Base-by-base conservation (phyloP, 2,113 vertebrate genomes). In the Barnardius zonarius region DNA sequence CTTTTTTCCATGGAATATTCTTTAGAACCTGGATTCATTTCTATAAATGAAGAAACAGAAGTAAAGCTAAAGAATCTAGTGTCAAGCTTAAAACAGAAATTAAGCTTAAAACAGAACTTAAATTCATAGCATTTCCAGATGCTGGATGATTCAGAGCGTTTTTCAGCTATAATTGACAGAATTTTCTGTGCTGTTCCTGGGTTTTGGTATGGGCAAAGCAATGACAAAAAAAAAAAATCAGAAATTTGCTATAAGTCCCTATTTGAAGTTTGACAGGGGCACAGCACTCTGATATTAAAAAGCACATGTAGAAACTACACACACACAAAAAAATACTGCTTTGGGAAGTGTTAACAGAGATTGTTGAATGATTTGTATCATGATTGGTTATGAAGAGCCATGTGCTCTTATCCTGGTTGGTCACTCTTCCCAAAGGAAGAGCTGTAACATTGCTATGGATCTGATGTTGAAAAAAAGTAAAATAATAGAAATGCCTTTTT, bases 401-500 rank as follows among this genome's bases (percentile, higher is more conserved):
- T 52, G 3, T 79, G 39, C 30, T 87, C 13, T 76, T 44, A 62
- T 75, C 12, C 43, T 89, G 39, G 41, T 23, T 72, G 33, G 33
- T 37, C 59, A 55, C 19, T 68, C 33, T 55, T 67, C n/a, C 37
- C 23, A 27, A 35, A 46, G 20, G n/a, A 88, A 54, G 41, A 93
- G 15, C 30, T 85, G 39, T 49, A 43, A 49, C 11, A 33, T 80
- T 39, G 59, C 64, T 55, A 7, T 63, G 37, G 59, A 59, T 7
- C 52, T 72, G 41, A 20, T 83, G 73, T 52, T 88, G 37, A 27
- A 96, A 85, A 91, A 91, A 85, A 83, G 28, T 59, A 44, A 48
- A 66, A 75, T 96, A 87, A 76, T 73, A 95, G 59, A 84, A 23
- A 72, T 96, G 8, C 23, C 9, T 87, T 91, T 85, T 51, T 93